phyloP scores from a whole-genome alignment of 2,113 vertebrate species.

The Narcine bancroftii region DNA sequence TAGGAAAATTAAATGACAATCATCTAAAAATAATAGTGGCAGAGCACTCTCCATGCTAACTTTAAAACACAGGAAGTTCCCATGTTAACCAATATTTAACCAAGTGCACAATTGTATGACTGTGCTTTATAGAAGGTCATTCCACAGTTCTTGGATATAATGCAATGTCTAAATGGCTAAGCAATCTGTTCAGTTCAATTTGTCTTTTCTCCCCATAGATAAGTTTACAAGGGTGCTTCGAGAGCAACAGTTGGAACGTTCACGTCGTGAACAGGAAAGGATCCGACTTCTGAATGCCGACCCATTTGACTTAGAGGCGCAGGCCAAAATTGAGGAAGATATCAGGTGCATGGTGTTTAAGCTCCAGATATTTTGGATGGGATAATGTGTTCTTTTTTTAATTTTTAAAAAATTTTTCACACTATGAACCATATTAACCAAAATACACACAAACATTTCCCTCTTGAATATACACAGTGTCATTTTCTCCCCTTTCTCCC shows the following conservation, averaged over 20 bases:
- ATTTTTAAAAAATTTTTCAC: too few relatives aligned
- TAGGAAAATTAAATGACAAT: neutral
- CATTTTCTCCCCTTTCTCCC: too few relatives aligned
- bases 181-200: neutral
- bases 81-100: neutral
- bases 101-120: neutral
- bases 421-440: too few relatives aligned
- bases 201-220: constrained; percentile 55
- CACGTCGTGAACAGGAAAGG: constrained; percentile 84
- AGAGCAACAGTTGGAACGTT: constrained; percentile 92
- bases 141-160: neutral
- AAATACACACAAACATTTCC: too few relatives aligned
- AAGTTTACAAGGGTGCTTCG: constrained; percentile 84
- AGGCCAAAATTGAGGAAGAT: constrained; percentile 97
- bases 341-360: constrained; percentile 67
- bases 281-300: constrained; percentile 89
- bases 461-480: too few relatives aligned
- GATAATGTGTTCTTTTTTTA: constrained; percentile 30
- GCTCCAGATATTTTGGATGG: neutral
- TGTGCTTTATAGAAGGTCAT: neutral
- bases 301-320: constrained; percentile 95
- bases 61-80: neutral
- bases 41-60: neutral
- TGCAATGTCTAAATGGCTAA: neutral
- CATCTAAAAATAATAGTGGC: neutral